These are phyloP conservation scores for Bombus sylvicola DNA, from an alignment of 1,140 invertebrate species.

Conservation along the genomic window DNA sequence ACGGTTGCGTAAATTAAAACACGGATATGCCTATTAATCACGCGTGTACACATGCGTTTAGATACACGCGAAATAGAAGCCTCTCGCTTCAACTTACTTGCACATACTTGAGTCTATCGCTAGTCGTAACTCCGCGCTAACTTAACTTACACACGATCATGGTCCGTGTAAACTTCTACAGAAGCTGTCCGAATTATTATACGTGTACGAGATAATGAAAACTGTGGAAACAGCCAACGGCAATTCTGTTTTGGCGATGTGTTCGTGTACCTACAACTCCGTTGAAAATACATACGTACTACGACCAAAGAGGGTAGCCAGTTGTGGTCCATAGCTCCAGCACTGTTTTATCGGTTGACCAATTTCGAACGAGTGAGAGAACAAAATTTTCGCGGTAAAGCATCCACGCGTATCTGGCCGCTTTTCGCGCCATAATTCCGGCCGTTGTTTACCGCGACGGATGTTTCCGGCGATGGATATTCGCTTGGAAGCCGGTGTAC, in stretches of 20 bases:
- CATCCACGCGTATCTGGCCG: neutral
- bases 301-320: neutral
- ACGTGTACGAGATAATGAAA: constrained; percentile 62
- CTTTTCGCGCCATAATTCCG: constrained; percentile 21
- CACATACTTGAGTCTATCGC: neutral
- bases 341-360: neutral
- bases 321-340: neutral
- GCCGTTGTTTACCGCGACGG: constrained; percentile 4
- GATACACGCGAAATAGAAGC: neutral
- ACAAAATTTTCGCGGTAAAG: neutral
- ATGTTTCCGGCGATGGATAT: constrained; percentile 23
- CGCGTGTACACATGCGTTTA: neutral
- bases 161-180: constrained; percentile 51
- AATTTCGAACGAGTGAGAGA: constrained; percentile 6
- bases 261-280: too few relatives aligned
- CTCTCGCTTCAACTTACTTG: neutral
- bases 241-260: constrained; percentile 34
- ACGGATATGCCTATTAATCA: neutral
- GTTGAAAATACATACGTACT: neutral
- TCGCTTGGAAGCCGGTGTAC: neutral
- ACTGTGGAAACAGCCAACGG: constrained; percentile 55
- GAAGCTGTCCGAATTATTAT: constrained; percentile 61
- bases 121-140: constrained; percentile 47
- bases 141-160: constrained; percentile 48
- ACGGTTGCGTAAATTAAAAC: neutral